phyloP scores from a whole-genome alignment of 2,888 invertebrate genomes.

The Volucella inflata region DNA sequence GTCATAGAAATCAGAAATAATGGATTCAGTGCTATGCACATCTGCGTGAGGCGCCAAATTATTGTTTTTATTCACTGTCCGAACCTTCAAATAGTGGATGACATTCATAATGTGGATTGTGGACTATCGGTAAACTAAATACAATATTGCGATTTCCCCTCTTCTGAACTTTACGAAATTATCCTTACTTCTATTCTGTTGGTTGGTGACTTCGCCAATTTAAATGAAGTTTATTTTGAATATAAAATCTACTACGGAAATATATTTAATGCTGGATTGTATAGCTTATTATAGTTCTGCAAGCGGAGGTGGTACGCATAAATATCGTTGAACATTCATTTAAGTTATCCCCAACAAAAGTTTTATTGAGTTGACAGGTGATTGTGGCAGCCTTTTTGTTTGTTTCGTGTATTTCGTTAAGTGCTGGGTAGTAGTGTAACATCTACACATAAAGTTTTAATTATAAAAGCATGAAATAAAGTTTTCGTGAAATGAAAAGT shows the following conservation, averaged over 20 bases:
- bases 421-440: constrained; percentile 22
- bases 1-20: too few relatives aligned
- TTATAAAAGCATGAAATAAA: too few relatives aligned
- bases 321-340: neutral
- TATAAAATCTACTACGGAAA: neutral
- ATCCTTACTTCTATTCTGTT: constrained; percentile 43
- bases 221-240: neutral
- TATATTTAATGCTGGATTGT: constrained; percentile 1
- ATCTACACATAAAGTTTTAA: neutral
- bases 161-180: constrained; percentile 36
- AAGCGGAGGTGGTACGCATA: neutral
- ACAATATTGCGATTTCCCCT: constrained; percentile 43
- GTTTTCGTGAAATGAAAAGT: constrained; percentile 13
- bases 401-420: constrained; percentile 43
- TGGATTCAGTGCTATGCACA: neutral
- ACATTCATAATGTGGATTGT: constrained; percentile 47
- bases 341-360: constrained; percentile 1
- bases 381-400: constrained; percentile 55
- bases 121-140: constrained; percentile 57
- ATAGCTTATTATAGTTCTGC: neutral
- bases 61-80: constrained; percentile 14
- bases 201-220: constrained; percentile 39
- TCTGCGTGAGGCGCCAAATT: neutral
- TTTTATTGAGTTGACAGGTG: constrained; percentile 54
- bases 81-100: constrained; percentile 7